Evolutionary conservation across 64 coral and sea anemone genomes (phyloP), one percentile per base, ranked within the genome.

Genomic region (Hydrozoanthus tunicans): DNA sequence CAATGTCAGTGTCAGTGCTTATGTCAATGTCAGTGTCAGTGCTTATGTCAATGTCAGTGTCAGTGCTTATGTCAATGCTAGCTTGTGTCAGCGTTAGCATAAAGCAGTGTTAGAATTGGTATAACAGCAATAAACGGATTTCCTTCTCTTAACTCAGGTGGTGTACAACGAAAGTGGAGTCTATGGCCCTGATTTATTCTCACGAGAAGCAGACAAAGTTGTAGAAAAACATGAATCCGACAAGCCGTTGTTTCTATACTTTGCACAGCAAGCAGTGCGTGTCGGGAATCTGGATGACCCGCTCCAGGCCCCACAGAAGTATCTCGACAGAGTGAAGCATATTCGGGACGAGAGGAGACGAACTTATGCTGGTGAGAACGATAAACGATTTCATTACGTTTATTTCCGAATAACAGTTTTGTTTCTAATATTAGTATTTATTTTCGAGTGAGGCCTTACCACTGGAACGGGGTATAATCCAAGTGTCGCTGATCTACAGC

Each of bases 111-210:
- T 43, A 43, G 32, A 43, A 1, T 43, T 51, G 8, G 14, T 11
- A 83, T 58, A 3, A 69, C 32, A 1, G 32, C 32, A 69, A 17
- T 69, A 14, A 60, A 26, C 12, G 14, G 4, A 1, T 73, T 77
- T 90, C 23, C 73, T 90, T 10, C 43, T 12, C 14, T 51, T 7
- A 83, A 58, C 11, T 55, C 72, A 97, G 95, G 95, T 90, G 14
- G 95, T 97, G 53, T 97, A 94, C 60, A 97, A 97, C 56, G 95
- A 97, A 59, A 94, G 81, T 25, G 95, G 95, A 6, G 86, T 91
- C 5, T 97, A 97, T 64, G 92, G 95, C 6, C 93, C 95, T 11
- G 95, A 97, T 27, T 58, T 97, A 14, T 94, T 97, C 32, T 81
- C 95, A 53, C 89, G 92, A 56, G 95, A 97, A 61, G 95, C 95